A percentile compares a stretch with the other conserved stretches of the same genome.
Evolutionary conservation across 2,888 invertebrate species (phyloP).

Genomic region (Drosophila conformis): DNA sequence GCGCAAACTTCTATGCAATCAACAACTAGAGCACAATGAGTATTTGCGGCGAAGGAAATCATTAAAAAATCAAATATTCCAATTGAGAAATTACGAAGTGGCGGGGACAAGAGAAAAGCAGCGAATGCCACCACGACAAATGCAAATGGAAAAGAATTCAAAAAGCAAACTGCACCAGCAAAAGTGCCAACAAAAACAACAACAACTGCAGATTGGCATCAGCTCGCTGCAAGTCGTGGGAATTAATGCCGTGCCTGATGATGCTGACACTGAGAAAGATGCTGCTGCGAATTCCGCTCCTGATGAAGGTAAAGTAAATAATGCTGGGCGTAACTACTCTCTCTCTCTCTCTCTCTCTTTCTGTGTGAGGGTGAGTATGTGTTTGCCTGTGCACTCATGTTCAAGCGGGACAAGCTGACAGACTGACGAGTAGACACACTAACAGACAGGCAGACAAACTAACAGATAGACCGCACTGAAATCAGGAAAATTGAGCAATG

Average conservation of each 20-base stretch:
- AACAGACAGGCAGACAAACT: conserved; percentile 27
- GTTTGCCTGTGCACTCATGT: conserved; percentile 59
- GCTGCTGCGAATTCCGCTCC: conserved; percentile 70
- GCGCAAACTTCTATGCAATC: conserved; percentile 82
- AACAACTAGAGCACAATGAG: conserved; percentile 84
- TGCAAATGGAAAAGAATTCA: conserved; percentile 74
- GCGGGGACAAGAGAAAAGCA: conserved; percentile 63
- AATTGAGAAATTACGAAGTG: conserved; percentile 84
- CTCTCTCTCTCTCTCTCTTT: not conserved
- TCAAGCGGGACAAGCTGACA: conserved; percentile 62
- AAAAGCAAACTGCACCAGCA: conserved; percentile 71
- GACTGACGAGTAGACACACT: conserved; percentile 38
- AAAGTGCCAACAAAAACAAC: conserved; percentile 58
- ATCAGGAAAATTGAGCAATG: conserved; percentile 79
- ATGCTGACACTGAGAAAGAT: conserved; percentile 57
- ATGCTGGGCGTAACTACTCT: conserved; percentile 37
- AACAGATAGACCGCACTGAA: conserved; percentile 62
- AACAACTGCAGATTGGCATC: conserved; percentile 50
- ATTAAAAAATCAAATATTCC: conserved; percentile 85
- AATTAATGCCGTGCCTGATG: conserved; percentile 66
- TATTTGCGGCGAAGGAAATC: conserved; percentile 84
- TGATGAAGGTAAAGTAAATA: conserved; percentile 82
- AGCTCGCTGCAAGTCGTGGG: conserved; percentile 63
- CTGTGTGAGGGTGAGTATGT: conserved; percentile 6
- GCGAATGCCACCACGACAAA: conserved; percentile 36